phyloP scores from a whole-genome alignment of 2,888 invertebrate genomes.

The Dryomyza anilis region DNA sequence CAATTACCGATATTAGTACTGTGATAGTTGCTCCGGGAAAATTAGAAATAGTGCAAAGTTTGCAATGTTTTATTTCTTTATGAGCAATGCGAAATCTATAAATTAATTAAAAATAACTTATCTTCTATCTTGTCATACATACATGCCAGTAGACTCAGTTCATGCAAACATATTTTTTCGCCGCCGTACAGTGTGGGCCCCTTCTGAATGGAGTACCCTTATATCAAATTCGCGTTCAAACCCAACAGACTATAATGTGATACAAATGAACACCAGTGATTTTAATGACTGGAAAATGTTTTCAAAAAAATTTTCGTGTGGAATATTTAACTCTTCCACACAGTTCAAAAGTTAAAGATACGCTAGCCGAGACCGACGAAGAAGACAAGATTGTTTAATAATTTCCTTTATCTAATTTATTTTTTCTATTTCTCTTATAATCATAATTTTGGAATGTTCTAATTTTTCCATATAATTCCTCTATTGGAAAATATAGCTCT shows the following conservation, averaged over 20 bases:
- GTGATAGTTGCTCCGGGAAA: no score
- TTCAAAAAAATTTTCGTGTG: background rate
- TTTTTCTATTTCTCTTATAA: background rate
- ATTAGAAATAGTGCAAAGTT: constrained; percentile 15
- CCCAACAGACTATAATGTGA: constrained; percentile 19
- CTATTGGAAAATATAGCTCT: background rate
- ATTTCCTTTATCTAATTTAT: background rate
- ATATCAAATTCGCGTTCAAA: constrained; percentile 26
- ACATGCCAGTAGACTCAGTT: constrained; percentile 13
- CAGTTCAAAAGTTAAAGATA: background rate
- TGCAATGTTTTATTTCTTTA: constrained; percentile 7
- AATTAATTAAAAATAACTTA: no score
- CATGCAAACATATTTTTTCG: constrained; percentile 26
- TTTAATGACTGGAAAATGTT: constrained; percentile 28
- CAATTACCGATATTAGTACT: constrained; percentile 17
- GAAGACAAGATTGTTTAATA: background rate
- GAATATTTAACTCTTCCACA: background rate
- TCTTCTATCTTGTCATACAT: background rate
- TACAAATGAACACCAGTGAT: constrained; percentile 19
- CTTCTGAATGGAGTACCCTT: constrained; percentile 26
- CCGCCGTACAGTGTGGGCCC: constrained; percentile 23
- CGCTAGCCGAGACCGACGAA: background rate
- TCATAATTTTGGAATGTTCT: background rate
- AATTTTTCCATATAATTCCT: background rate
- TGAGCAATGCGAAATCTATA: constrained; percentile 1